Evolutionary conservation across 2,797 vertebrate genomes (phyloP).

Genomic region (Natrix natrix): DNA sequence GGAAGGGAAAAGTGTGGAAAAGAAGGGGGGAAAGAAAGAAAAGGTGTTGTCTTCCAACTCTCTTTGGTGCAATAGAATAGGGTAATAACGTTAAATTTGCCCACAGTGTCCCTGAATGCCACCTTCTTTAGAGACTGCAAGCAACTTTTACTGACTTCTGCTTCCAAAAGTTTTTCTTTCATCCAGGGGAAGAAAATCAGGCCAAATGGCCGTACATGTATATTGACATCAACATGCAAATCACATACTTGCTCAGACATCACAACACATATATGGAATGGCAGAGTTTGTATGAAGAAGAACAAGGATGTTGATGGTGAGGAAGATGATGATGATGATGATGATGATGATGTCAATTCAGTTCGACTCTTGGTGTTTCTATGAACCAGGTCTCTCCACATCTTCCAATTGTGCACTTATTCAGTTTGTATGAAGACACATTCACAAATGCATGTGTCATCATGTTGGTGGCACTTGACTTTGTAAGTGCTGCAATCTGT

Average conservation of each 20-base stretch:
- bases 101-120: not conserved
- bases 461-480: not conserved
- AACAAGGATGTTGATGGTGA: too few relatives aligned
- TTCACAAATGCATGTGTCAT: not conserved
- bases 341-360: not conserved
- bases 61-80: too few relatives aligned
- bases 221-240: not conserved
- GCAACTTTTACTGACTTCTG: not conserved
- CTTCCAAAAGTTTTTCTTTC: not conserved
- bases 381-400: not conserved
- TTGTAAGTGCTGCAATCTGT: not conserved
- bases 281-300: not conserved
- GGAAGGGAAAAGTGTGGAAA: too few relatives aligned
- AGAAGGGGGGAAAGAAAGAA: too few relatives aligned
- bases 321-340: not conserved
- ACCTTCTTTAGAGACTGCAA: not conserved
- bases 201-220: not conserved
- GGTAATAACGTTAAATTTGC: not conserved
- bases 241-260: not conserved
- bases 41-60: too few relatives aligned
- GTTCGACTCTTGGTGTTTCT: not conserved
- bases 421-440: not conserved
- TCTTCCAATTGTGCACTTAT: not conserved
- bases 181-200: not conserved
- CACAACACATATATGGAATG: not conserved